phyloP scores from a whole-genome alignment of 1,140 invertebrate species.

The Achatina immaculata region DNA sequence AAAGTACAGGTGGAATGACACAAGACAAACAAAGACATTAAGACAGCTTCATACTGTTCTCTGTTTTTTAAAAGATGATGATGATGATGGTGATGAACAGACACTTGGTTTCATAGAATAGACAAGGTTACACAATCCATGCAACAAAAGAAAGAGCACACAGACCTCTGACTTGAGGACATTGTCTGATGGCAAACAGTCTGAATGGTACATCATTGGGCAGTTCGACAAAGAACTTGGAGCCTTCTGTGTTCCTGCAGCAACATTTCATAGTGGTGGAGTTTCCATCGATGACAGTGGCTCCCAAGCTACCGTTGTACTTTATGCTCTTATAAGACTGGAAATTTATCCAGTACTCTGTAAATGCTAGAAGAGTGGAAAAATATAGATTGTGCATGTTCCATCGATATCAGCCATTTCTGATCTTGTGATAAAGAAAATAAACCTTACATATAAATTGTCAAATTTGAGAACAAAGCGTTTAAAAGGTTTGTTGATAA shows the following conservation, averaged over 20 bases:
- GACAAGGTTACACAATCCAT: too few relatives aligned
- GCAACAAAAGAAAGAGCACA: too few relatives aligned
- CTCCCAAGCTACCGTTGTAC: not conserved
- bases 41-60: not conserved
- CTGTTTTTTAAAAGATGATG: not conserved
- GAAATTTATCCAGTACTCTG: not conserved
- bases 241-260: not conserved
- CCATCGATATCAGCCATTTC: not conserved
- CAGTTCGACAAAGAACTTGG: not conserved
- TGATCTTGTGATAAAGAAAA: not conserved
- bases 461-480: too few relatives aligned
- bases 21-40: not conserved
- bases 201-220: not conserved
- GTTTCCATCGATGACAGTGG: not conserved
- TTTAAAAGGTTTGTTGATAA: too few relatives aligned
- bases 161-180: not conserved
- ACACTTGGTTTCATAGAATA: not conserved
- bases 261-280: not conserved
- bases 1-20: not conserved
- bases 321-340: not conserved
- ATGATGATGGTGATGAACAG: not conserved
- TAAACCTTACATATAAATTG: not conserved
- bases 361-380: not conserved
- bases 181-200: not conserved
- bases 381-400: not conserved